Base-by-base conservation (phyloP, 1,140 invertebrate genomes). In the Ganaspis sp. region DNA sequence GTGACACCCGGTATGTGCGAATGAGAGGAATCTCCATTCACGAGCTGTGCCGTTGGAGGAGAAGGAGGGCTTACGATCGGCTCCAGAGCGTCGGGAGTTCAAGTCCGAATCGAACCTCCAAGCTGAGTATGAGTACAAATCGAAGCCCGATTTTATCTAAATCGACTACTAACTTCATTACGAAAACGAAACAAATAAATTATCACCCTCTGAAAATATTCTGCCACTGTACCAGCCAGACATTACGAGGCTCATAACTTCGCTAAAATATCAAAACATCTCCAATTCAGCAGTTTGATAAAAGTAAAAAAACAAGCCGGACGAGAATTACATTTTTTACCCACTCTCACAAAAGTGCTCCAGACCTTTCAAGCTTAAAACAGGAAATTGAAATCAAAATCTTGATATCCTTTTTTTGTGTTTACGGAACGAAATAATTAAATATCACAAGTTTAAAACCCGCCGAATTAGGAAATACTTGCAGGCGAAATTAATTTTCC, bases 1-100 rank as follows among this genome's bases (percentile, higher is more conserved):
- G 64, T 75, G 73, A 75, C 73, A 75, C 64, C 64, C 58, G 73
- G 73, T 75, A 75, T 49, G 64, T 53, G 40, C 40, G 69, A 75
- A 75, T 64, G 40, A 75, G n/a, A 45, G 64, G 73, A 53, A 70
- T 72, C 54, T 26, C 29, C 75, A 64, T 64, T 64, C 58, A 64
- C 58, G 58, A 64, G 49, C n/a, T 69, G 37, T 17, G 64, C 11
- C 29, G 58, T 26, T 40, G 64, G 42, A 34, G 34, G 71, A 26
- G 42, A 40, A 26, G 49, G 23, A 34, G 72, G 26, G 45, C 34
- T 34, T 75, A 70, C 29, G 29, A 38, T 77, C 37, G 64, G 49
- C 38, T 70, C 19, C 34, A 40, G 17, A 23, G 49, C 54, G 42
- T 15, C 49, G n/a, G 38, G 69, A 21, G 21, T 53, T 21, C 21